A percentile compares a stretch with the other conserved stretches of the same genome.
Evolutionary conservation across 2,888 invertebrate species (phyloP).

Genomic region (Dicycla oo): DNA sequence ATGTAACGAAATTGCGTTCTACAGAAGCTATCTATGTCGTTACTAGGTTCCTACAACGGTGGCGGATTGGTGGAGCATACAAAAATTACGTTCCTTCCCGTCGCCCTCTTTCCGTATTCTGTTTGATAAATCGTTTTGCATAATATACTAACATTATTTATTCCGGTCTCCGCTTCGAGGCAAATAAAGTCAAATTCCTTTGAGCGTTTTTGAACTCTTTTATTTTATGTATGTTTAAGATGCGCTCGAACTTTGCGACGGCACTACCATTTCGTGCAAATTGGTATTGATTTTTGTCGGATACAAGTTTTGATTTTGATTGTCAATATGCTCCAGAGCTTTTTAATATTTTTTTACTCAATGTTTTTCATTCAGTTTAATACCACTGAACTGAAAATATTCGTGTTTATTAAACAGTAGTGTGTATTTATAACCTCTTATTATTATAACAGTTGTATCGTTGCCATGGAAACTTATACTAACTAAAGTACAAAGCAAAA

Average conservation of each 20-base stretch:
- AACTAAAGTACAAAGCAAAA: constrained; percentile 5
- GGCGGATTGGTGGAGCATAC: not conserved
- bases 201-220: constrained; percentile 3
- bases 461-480: constrained; percentile 14
- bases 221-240: constrained; percentile 8
- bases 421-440: not conserved
- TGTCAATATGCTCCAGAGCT: not conserved
- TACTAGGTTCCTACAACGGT: constrained; percentile 7
- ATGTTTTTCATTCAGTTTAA: not conserved
- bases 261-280: constrained; percentile 32
- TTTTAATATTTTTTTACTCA: constrained; percentile 8
- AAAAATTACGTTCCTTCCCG: constrained; percentile 25
- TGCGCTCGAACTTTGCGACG: constrained; percentile 12
- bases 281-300: constrained; percentile 20
- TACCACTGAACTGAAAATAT: constrained; percentile 12
- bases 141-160: constrained; percentile 54
- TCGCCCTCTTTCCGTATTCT: constrained; percentile 36
- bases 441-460: constrained; percentile 5
- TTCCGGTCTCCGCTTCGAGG: constrained; percentile 38
- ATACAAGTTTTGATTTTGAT: constrained; percentile 8
- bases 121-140: constrained; percentile 58
- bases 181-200: constrained; percentile 45
- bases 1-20: constrained; percentile 3
- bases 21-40: constrained; percentile 1
- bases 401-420: not conserved